phyloP scores from a whole-genome alignment of 2,888 invertebrate species.

The Zygogramma bicolorata region DNA sequence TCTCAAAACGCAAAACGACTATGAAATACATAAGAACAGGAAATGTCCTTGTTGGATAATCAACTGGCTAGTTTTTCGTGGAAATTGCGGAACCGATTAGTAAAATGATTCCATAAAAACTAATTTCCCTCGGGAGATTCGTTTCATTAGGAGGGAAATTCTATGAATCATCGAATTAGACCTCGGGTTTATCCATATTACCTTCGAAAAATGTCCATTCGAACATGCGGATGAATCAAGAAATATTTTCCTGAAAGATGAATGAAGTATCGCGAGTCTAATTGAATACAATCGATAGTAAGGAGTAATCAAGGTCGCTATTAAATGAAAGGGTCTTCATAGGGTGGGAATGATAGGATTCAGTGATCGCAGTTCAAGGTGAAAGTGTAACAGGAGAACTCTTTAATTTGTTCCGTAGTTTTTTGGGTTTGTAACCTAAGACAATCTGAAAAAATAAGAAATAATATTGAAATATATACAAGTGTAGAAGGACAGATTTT shows the following conservation, averaged over 20 bases:
- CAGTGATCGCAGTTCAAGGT: too few species aligned
- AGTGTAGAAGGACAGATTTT: too few species aligned
- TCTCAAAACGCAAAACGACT: too few species aligned
- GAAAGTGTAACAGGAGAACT: too few species aligned
- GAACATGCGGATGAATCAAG: background rate
- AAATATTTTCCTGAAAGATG: background rate
- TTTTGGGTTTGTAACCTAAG: too few species aligned
- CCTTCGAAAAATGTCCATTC: background rate
- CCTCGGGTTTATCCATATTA: background rate
- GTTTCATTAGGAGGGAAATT: background rate
- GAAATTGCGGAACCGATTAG: background rate
- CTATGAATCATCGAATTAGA: background rate
- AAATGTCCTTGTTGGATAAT: background rate
- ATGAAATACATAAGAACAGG: background rate
- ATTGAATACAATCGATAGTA: background rate
- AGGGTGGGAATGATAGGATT: too few species aligned
- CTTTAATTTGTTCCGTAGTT: too few species aligned
- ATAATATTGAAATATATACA: too few species aligned
- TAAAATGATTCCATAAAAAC: background rate
- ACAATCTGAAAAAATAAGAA: too few species aligned
- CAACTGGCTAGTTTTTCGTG: background rate
- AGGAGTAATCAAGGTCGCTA: too few species aligned
- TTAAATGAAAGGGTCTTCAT: too few species aligned
- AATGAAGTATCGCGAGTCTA: background rate
- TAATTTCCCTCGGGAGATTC: background rate